Evolutionary conservation across 2,797 vertebrate species (phyloP), one percentile per base, ranked within the genome.

Genomic region (Sebastes ruberrimus): DNA sequence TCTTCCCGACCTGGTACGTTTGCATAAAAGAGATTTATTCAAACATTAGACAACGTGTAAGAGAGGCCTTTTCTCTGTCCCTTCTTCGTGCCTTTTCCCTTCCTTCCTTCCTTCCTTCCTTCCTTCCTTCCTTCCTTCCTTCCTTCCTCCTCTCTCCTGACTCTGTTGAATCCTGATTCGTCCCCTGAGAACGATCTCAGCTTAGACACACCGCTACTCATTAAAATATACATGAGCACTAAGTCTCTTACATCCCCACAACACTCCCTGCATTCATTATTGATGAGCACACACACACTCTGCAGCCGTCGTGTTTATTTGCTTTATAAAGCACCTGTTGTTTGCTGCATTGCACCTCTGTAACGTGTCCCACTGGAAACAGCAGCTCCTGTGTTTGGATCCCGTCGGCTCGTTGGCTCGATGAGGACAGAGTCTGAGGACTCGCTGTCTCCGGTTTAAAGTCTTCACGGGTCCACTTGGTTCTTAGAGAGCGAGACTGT

Each of bases 221-320:
- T 89, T 92, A 71, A 90, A 88, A 67, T 84, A 88, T 81, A 77
- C 85, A 93, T 91, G 90, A 93, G 80, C 73, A 28, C 83, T 81
- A 89, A 89, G 84, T 82, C 84, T 14, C 81, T 86, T 27, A 90
- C 88, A 86, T 89, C 86, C 84, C 69, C 69, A 70, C 85, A 64
- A 85, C 87, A 76, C 77, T 71, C 35, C 20, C 25, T 61, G 63
- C 76, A 87, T 90, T 38, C 27, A 88, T 88, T 89, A 89, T 91
- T 84, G 75, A 91, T 86, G 71, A 56, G 32, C 10, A 53, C 38
- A 67, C 85, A 74, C 46, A 1, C 61, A 73, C 69, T 38, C 62
- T 81, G 16, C 38, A 42, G 38, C 38, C 38, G 38, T 6, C 2
- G 38, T 42, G 38, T 42, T 42, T 42, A 42, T 80, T 65, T 70